phyloP scores from a whole-genome alignment of 2,888 invertebrate genomes.

The Synergus gifuensis region DNA sequence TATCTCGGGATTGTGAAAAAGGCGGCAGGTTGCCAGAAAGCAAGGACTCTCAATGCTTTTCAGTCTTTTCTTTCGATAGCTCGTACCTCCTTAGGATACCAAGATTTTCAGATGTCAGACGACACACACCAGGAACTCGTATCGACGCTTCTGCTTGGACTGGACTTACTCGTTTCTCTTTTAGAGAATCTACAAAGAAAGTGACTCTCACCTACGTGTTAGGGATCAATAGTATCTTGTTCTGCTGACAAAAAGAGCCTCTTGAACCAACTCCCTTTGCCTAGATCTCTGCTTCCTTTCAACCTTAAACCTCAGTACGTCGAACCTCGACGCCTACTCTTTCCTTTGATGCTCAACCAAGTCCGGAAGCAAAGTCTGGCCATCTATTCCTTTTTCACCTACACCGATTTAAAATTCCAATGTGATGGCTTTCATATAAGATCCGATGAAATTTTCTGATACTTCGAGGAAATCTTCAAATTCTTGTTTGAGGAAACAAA shows the following conservation, averaged over 20 bases:
- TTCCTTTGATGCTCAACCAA: constrained; percentile 18
- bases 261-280: constrained; percentile 43
- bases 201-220: constrained; percentile 45
- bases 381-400: background rate
- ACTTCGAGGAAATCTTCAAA: background rate
- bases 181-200: constrained; percentile 6
- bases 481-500: background rate
- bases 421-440: background rate
- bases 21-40: constrained; percentile 14
- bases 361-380: background rate
- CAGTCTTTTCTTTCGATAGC: constrained; percentile 12
- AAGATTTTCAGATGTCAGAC: constrained; percentile 18
- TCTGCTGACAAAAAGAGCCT: constrained; percentile 50
- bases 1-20: constrained; percentile 11
- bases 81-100: constrained; percentile 18
- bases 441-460: background rate
- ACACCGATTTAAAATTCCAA: background rate
- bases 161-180: constrained; percentile 11
- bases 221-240: constrained; percentile 54
- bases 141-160: background rate
- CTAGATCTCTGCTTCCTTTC: constrained; percentile 14
- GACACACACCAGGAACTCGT: constrained; percentile 18
- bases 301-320: constrained; percentile 11
- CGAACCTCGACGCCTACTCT: constrained; percentile 6
- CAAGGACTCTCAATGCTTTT: background rate